Evolutionary conservation across 2,113 vertebrate species (phyloP), one percentile per base, ranked within the genome.

Genomic region (Verasper variegatus): DNA sequence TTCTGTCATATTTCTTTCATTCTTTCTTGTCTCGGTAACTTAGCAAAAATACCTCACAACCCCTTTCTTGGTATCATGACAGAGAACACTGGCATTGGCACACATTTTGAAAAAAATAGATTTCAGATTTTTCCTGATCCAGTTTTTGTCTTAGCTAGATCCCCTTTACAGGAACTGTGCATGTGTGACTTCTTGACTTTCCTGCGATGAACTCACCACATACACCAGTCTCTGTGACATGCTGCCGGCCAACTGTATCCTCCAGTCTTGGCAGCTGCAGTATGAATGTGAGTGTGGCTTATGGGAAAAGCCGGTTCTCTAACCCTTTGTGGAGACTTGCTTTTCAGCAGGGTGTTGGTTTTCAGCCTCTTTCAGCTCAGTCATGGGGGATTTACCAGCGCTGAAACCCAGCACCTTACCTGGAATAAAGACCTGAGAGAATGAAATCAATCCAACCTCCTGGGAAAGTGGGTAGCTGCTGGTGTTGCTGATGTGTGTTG

Each of bases 321-420:
- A 5, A 69, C 21, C 57, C 64, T 78, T 83, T 87, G 78, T 72
- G 37, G 52, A 56, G 64, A 65, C 26, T 66, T 76, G 81, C 26
- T 73, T 82, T 74, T 69, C 27, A 72, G 59, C 59, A 14, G 47
- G 79, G 84, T 85, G 80, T 86, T 63, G 61, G 67, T 87, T 91
- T 89, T 85, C 80, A 85, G 26, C 76, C 21, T 77, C 77, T 84
- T 81, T 89, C 62, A 84, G 80, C 47, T 72, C 69, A 60, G 71
- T 80, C 66, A 64, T 13, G 0, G 68, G 66, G 81, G 76, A 68
- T 81, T 74, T 87, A 80, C 66, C 76, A 20, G 56, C 42, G 54
- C 20, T 42, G 87, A 89, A 92, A 91, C 76, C 60, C 42, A 55
- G 80, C 76, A 88, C 91, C 75, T 71, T 26, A 76, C 76, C 74